Evolutionary conservation across 2,113 vertebrate species (phyloP), one percentile per base, ranked within the genome.

Genomic region (Chelonoidis abingdonii): DNA sequence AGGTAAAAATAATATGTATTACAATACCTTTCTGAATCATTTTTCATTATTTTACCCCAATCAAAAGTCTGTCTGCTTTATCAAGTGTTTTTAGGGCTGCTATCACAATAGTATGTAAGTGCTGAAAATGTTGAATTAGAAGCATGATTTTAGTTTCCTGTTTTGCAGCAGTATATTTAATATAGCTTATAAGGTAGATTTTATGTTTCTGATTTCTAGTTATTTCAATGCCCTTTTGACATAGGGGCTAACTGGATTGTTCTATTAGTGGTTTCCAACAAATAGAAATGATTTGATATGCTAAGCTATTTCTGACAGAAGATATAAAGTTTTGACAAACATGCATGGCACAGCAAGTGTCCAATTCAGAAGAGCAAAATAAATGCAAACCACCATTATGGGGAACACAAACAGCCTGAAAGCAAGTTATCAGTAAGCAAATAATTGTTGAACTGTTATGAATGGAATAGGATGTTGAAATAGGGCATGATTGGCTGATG

Each of bases 401-500:
- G 98, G 98, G 98, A 99, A 99, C 98, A 99, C 99, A 99, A 99
- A 99, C 98, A 98, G 98, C 98, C 99, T 99, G 99, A 99, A 99
- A 98, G 98, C 99, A 98, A 99, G 99, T 99, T 99, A 99, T 99
- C 99, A 98, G 99, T 98, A 98, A 98, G 98, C 98, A 98, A 99
- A 99, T 98, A 99, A 99, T 99, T 99, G 99, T 99, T 99, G 98
- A 98, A 99, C 98, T 99, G 98, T 99, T 99, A 98, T 99, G 99
- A 99, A 99, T 98, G 98, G 98, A 98, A 98, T 98, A 98, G 97
- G 98, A 99, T 98, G 98, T 98, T 96, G 98, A 99, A 99, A 98
- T 98, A 98, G 98, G 98, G 97, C 99, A 98, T 99, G 99, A 99
- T 99, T 99, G 99, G 99, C 99, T 99, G 99, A 99, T 99, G 99